Evolutionary conservation across 2,113 vertebrate genomes (phyloP), one percentile per base, ranked within the genome.

Genomic region (Eubucco bourcierii): DNA sequence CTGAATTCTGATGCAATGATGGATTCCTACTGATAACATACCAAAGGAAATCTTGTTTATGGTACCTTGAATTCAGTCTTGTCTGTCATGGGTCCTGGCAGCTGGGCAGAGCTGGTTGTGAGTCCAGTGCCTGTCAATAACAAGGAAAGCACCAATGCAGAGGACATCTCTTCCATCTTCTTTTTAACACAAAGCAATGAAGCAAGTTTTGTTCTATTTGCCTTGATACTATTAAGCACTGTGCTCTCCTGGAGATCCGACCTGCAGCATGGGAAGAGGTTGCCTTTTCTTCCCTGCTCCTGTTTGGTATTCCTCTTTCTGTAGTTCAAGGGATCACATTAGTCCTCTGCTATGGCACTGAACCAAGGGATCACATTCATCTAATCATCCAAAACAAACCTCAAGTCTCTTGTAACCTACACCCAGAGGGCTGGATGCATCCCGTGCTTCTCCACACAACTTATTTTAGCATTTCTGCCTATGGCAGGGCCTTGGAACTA

Each of bases 81-180:
- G n/a, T 50, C 50, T 80, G 34, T 37, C 39, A 33, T 12, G 52
- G 15, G 41, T 71, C 37, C 47, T 52, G 34, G n/a, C 33, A 84
- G 33, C 23, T 79, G 28, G 50, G 47, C 31, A 64, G 13, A 23
- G 75, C 29, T 74, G 60, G 37, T 55, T 7, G 3, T 23, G 34
- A 64, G 27, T 66, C 34, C 34, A 50, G 23, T 58, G 24, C 17
- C 59, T 56, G 41, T 23, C 66, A 74, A 70, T 28, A 4, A 3
- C 0, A 3, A 24, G n/a, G 80, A 65, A 71, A 33, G 3, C 27
- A 29, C 2, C 2, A 0, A 28, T 9, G 19, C 31, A 46, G 28
- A 85, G 24, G 24, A 39, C 10, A 31, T 19, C 41, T 59, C 79
- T 80, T 80, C 19, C 18, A 5, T 56, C 33, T 3, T 56, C 28